A percentile compares a stretch with the other conserved stretches of the same genome.
phyloP scores from a whole-genome alignment of 2,888 invertebrate genomes.

The Cantharis rustica region DNA sequence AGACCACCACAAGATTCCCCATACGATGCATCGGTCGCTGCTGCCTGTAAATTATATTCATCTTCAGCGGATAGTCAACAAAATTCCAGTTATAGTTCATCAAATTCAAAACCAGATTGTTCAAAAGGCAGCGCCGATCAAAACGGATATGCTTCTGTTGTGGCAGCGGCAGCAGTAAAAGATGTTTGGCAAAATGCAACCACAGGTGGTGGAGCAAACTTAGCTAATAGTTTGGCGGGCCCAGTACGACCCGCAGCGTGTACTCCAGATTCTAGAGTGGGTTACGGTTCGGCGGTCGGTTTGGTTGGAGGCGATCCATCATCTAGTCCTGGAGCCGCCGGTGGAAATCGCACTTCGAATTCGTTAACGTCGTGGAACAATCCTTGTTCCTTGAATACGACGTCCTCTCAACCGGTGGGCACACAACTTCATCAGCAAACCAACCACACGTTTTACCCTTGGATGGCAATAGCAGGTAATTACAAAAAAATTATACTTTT shows the following conservation, averaged over 20 bases:
- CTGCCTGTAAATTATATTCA: slow-evolving; percentile 80
- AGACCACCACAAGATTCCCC: slow-evolving; percentile 89
- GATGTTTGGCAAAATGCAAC: slow-evolving; percentile 71
- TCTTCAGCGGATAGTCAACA: slow-evolving; percentile 66
- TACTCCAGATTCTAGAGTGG: slow-evolving; percentile 84
- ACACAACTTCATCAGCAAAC: slow-evolving; percentile 89
- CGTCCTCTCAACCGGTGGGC: slow-evolving; percentile 75
- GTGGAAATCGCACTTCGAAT: slow-evolving; percentile 60
- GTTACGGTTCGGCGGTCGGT: slow-evolving; percentile 70
- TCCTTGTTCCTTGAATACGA: slow-evolving; percentile 83
- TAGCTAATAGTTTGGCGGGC: slow-evolving; percentile 65
- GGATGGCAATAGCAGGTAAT: slow-evolving; percentile 97
- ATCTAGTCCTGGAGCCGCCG: slow-evolving; percentile 73
- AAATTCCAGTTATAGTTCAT: slow-evolving; percentile 61
- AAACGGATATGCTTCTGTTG: slow-evolving; percentile 72
- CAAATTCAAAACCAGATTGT: slow-evolving; percentile 75
- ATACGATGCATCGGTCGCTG: slow-evolving; percentile 88
- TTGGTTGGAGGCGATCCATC: slow-evolving; percentile 77
- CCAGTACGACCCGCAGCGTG: slow-evolving; percentile 85
- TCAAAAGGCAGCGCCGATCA: slow-evolving; percentile 68
- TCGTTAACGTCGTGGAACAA: slow-evolving; percentile 82
- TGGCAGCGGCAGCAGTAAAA: slow-evolving; percentile 67
- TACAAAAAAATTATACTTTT: neutral
- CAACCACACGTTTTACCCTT: slow-evolving; percentile 95
- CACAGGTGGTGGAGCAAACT: slow-evolving; percentile 67